Evolutionary conservation across 2,113 vertebrate genomes (phyloP).

Genomic region (Clinocottus analis): DNA sequence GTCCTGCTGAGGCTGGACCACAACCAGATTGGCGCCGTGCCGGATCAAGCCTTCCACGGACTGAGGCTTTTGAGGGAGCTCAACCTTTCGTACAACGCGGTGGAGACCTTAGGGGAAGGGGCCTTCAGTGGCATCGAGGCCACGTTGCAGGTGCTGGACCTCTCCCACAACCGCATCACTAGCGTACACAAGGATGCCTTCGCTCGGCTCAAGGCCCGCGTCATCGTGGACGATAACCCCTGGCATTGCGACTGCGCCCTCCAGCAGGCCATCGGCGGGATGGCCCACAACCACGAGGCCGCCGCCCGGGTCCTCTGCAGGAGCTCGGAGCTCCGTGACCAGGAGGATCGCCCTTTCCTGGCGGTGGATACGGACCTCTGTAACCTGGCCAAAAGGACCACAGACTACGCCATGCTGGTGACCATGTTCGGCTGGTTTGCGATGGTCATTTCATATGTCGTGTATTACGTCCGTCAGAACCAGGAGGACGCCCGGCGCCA

Average conservation of each 20-base stretch:
- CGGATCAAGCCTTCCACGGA: slow-evolving; percentile 95
- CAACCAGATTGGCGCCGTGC: slow-evolving; percentile 96
- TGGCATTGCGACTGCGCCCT: slow-evolving; percentile 99
- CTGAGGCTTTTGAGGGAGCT: slow-evolving; percentile 93
- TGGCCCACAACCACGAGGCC: slow-evolving; percentile 95
- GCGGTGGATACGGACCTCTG: slow-evolving; percentile 95
- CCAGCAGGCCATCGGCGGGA: slow-evolving; percentile 95
- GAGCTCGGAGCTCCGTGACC: slow-evolving; percentile 92
- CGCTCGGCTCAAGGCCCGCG: slow-evolving; percentile 91
- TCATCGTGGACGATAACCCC: slow-evolving; percentile 95
- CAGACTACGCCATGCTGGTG: slow-evolving; percentile 98
- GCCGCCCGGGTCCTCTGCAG: slow-evolving; percentile 93
- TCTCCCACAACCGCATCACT: slow-evolving; percentile 96
- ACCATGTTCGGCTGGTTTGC: slow-evolving; percentile 99
- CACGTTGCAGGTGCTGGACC: slow-evolving; percentile 94
- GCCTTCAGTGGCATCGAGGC: slow-evolving; percentile 94
- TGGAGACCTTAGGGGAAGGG: slow-evolving; percentile 94
- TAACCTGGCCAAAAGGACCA: slow-evolving; percentile 96
- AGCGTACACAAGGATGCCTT: slow-evolving; percentile 97
- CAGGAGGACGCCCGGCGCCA: slow-evolving; percentile 97
- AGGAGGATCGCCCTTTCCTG: slow-evolving; percentile 92
- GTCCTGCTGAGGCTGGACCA: slow-evolving; percentile 94
- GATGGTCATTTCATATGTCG: slow-evolving; percentile 99
- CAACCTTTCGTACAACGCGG: slow-evolving; percentile 96
- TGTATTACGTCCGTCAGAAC: slow-evolving; percentile 98